phyloP scores from a whole-genome alignment of 2,797 vertebrate genomes.

The Coreius guichenoti region DNA sequence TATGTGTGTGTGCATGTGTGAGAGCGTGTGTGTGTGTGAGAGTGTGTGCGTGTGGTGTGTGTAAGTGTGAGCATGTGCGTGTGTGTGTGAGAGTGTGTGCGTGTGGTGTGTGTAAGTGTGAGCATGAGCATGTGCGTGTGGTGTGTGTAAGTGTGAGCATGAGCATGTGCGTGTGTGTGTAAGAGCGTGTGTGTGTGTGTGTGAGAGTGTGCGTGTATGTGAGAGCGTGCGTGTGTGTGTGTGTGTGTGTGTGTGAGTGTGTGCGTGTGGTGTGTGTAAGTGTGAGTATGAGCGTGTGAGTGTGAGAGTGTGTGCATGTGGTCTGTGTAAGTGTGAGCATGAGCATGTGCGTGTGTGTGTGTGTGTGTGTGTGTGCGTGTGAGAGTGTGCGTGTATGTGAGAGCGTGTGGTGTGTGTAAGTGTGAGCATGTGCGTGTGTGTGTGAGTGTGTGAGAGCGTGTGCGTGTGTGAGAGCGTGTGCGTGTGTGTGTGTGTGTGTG shows the following conservation, averaged over 20 bases:
- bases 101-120: constrained; percentile 21
- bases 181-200: neutral
- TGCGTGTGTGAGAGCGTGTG: constrained; percentile 23
- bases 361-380: constrained; percentile 31
- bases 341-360: constrained; percentile 33
- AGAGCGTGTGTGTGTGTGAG: constrained; percentile 43
- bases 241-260: constrained; percentile 31
- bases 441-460: constrained; percentile 37
- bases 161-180: constrained; percentile 47
- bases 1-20: neutral
- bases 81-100: neutral
- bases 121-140: too few species aligned
- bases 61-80: constrained; percentile 23
- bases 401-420: neutral
- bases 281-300: neutral
- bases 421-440: constrained; percentile 42
- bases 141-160: too few species aligned
- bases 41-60: constrained; percentile 35
- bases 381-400: neutral
- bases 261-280: neutral
- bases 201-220: constrained; percentile 38
- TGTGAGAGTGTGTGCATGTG: constrained; percentile 43
- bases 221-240: constrained; percentile 25
- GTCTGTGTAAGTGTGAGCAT: constrained; percentile 3
- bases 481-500: constrained; percentile 14